Conservation (phyloP, 2,113 vertebrate species). For the Megaptera novaeangliae region DNA sequence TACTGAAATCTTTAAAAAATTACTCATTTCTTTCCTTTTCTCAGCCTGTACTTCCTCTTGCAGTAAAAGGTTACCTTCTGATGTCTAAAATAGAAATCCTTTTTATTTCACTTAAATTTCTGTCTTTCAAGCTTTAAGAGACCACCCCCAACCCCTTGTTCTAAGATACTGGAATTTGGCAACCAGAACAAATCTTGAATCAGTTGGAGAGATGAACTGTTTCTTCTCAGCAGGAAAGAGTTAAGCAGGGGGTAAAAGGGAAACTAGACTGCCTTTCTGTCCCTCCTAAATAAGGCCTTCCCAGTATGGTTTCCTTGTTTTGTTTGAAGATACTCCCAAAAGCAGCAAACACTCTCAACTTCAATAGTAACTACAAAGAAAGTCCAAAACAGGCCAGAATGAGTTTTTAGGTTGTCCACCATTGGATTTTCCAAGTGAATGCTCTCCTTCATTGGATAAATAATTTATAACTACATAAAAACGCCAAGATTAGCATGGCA, state of each 20-base stretch:
- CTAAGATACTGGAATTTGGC: slow-evolving; percentile 49
- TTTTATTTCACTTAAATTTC: slow-evolving; percentile 44
- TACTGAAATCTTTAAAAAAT: not conserved
- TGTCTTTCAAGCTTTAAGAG: slow-evolving; percentile 46
- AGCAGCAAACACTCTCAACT: slow-evolving; percentile 23
- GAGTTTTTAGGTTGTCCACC: not conserved
- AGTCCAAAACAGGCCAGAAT: slow-evolving; percentile 28
- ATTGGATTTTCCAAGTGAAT: slow-evolving; percentile 27
- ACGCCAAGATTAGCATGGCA: not conserved
- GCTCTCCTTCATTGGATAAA: not conserved
- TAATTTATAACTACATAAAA: not conserved
- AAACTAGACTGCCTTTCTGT: slow-evolving; percentile 16
- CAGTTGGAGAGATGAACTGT: slow-evolving; percentile 36
- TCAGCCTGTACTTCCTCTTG: not conserved
- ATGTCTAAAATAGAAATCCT: not conserved
- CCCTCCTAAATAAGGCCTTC: slow-evolving; percentile 10
- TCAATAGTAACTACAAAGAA: slow-evolving; percentile 51
- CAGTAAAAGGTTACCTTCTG: slow-evolving; percentile 9
- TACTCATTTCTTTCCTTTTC: not conserved
- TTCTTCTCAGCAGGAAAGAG: slow-evolving; percentile 59
- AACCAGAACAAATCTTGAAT: slow-evolving; percentile 49
- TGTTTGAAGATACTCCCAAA: slow-evolving; percentile 51
- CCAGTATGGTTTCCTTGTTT: slow-evolving; percentile 58
- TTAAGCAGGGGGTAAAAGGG: slow-evolving; percentile 41
- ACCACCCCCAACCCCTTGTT: not conserved